phyloP scores from a whole-genome alignment of 2,888 invertebrate species.

The Stenurella melanura region DNA sequence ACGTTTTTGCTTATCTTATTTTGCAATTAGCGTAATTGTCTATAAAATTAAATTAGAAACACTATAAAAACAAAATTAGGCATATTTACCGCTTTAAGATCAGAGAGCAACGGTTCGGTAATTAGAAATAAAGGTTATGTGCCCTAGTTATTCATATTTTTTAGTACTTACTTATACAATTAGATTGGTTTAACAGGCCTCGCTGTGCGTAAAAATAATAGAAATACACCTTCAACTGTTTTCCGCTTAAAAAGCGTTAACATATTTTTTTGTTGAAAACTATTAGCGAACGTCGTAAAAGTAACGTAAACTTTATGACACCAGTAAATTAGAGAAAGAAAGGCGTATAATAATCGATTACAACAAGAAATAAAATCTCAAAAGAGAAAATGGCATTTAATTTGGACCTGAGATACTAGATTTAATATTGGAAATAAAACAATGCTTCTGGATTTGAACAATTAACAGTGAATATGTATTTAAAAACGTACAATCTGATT shows the following conservation, averaged over 20 bases:
- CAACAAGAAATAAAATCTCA: background rate
- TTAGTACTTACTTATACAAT: too few relatives aligned
- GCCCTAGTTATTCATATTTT: too few relatives aligned
- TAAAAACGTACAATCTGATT: background rate
- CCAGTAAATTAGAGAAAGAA: background rate
- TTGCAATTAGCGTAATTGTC: background rate
- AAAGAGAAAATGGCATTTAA: background rate
- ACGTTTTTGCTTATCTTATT: background rate
- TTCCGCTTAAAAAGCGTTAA: background rate
- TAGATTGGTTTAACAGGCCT: too few relatives aligned
- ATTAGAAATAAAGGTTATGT: background rate
- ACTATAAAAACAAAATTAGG: background rate
- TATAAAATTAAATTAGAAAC: background rate
- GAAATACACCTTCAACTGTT: background rate
- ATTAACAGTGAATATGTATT: background rate
- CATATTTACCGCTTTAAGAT: background rate
- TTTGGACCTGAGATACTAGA: background rate
- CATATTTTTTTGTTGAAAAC: background rate
- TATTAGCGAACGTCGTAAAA: background rate
- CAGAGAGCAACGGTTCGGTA: background rate
- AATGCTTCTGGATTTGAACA: background rate
- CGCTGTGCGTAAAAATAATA: background rate
- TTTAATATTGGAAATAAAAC: background rate
- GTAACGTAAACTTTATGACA: background rate
- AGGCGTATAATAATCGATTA: background rate